Evolutionary conservation across 2,888 invertebrate genomes (phyloP).

Genomic region (Synanthedon tipuliformis): DNA sequence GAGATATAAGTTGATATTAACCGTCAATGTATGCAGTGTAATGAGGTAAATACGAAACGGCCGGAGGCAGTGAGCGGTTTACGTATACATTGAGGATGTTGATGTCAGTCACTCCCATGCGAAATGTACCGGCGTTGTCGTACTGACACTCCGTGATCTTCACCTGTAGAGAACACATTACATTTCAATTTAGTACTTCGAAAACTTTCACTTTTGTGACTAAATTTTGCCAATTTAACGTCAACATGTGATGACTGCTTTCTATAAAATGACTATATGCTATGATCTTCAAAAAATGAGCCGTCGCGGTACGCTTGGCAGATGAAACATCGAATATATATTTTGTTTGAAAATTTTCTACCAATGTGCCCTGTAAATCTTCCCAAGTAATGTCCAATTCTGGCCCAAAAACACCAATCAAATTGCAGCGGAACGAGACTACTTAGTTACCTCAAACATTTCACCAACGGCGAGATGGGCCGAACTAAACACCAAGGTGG

Average conservation of each 20-base stretch:
- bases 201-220: background rate
- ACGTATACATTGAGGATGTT: slow-evolving; percentile 74
- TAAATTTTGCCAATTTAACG: too few relatives aligned
- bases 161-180: slow-evolving; percentile 26
- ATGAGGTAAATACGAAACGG: slow-evolving; percentile 73
- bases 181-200: background rate
- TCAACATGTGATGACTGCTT: too few relatives aligned
- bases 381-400: too few relatives aligned
- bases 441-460: slow-evolving; percentile 75
- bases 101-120: slow-evolving; percentile 82
- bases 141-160: slow-evolving; percentile 73
- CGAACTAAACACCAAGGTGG: slow-evolving; percentile 76
- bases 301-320: too few relatives aligned
- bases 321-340: too few relatives aligned
- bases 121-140: slow-evolving; percentile 79
- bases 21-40: slow-evolving; percentile 79
- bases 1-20: slow-evolving; percentile 14
- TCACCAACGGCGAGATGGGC: slow-evolving; percentile 79
- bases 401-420: too few relatives aligned
- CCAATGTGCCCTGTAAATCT: too few relatives aligned
- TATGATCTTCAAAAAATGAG: too few relatives aligned
- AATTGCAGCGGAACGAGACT: too few relatives aligned
- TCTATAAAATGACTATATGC: too few relatives aligned
- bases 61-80: slow-evolving; percentile 74
- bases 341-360: too few relatives aligned